A percentile compares a stretch with the other conserved stretches of the same genome.
These are phyloP conservation scores for Hippopotamyrus pictus DNA, from an alignment of 2,797 vertebrate genomes.

Conservation along the genomic window DNA sequence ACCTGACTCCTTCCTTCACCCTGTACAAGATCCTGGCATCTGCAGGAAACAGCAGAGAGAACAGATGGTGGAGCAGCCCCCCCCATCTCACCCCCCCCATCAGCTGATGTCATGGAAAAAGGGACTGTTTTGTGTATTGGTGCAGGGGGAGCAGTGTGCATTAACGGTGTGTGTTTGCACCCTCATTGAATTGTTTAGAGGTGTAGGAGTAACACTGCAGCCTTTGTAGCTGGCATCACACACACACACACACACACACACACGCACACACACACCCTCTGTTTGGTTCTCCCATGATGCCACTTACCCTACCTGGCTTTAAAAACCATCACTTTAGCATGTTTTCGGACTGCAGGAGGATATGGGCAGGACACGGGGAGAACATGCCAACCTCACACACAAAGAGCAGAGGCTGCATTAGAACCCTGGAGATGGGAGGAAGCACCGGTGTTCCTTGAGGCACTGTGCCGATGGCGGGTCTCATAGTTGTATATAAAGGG, in stretches of 20 bases:
- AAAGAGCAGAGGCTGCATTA: neutral
- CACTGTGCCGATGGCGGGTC: neutral
- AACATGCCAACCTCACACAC: neutral
- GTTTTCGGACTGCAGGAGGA: neutral
- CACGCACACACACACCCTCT: neutral
- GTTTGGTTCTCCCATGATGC: neutral
- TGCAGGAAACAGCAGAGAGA: conserved; percentile 52
- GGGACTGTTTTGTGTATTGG: conserved; percentile 34
- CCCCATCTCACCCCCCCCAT: conserved; percentile 36
- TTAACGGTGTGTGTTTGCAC: neutral
- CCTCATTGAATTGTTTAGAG: neutral
- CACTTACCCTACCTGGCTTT: neutral
- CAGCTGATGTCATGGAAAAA: conserved; percentile 67
- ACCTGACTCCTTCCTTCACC: neutral
- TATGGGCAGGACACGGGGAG: neutral
- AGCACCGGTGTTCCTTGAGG: neutral
- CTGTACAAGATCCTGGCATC: conserved; percentile 37
- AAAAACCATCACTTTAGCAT: neutral
- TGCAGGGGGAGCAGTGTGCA: neutral
- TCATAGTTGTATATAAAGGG: neutral
- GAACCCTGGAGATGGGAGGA: neutral
- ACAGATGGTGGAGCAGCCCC: conserved; percentile 72
- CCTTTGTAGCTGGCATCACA: neutral
- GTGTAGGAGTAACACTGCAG: neutral
- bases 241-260: neutral